Evolutionary conservation across 2,797 vertebrate species (phyloP), one percentile per base, ranked within the genome.

Genomic region (Notolabrus celidotus): DNA sequence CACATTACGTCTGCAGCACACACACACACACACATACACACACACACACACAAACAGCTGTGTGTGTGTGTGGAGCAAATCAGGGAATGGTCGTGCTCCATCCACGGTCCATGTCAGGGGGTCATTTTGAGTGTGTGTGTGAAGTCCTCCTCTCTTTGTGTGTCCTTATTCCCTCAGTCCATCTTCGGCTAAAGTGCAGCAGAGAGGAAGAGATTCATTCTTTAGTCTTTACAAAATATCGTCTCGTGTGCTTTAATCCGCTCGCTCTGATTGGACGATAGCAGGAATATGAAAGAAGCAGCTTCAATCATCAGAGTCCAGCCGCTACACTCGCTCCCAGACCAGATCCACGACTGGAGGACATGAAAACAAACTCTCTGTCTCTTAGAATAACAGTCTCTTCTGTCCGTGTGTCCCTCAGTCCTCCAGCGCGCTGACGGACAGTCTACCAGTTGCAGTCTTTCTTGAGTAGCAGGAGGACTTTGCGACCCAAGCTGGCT

Each of bases 381-480:
- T 41, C 29, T 52, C 11, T 53, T 2, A 19, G 53, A 23, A 43
- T 4, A 74, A 55, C 50, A 55, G 65, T 82, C 71, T 73, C 29
- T 1, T 71, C 65, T n/a, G 61, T 82, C 75, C 67, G 23, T 7
- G 33, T 23, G 49, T 80, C 70, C 25, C 3, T 59, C 33, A 0
- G 46, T 59, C 70, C 61, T 71, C 49, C 50, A 8, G 27, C 19
- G 59, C 31, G 20, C 15, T 14, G 19, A 7, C 4, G 0, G n/a
- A 33, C 46, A 8, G 57, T 60, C 66, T 89, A 89, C 92, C 95
- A 96, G 88, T 94, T 95, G 93, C 97, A 99, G 84, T 96, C 93
- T 86, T 91, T 95, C 85, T 94, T 97, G 83, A 97, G 92, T 66
- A 99, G 95, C 56, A 95, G 93, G 70, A 96, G 92, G 58, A 98